Base-by-base conservation (phyloP, 2,113 vertebrate genomes). In the Poeciliopsis turrubarensis region DNA sequence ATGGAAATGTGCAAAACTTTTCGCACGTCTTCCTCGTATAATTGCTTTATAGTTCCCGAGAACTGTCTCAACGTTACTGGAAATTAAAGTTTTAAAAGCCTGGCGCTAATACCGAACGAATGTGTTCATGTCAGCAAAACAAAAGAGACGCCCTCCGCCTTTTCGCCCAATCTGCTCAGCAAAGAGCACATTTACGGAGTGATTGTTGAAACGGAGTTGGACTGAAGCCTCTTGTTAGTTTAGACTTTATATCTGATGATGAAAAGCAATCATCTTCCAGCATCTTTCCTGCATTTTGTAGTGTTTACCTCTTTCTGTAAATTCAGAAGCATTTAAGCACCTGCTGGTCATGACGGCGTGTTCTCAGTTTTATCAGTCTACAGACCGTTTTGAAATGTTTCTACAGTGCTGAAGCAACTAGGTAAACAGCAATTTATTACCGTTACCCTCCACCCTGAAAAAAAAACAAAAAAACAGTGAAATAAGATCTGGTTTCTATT, bases 211-310 rank as follows among this genome's bases (percentile, higher is more conserved):
- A 78, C 65, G 64, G n/a, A 77, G 61, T 29, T 70, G 39, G 41
- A 84, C 37, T 64, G 74, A 60, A 25, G 61, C 29, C 73, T 68
- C 74, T 64, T 32, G 29, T 68, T 8, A 73, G 72, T 62, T 75
- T 30, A 32, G 51, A 72, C 72, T 73, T 67, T 29, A 26, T 70
- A 70, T 76, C 66, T 61, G 27, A 72, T 34, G 66, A 70, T 32
- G 19, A 57, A 74, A 86, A 69, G 74, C 29, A 74, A 68, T 74
- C 51, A 30, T 9, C 57, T 70, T 57, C 70, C 66, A 32, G 63
- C 77, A 68, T 79, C 66, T 79, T 57, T 86, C 75, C 69, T 62
- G 60, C 27, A n/a, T 60, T 78, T 78, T 76, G 26, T 34, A 26
- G 41, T 30, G 67, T 82, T 78, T 69, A 64, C 72, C 73, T 34